A percentile compares a stretch with the other conserved stretches of the same genome.
Conservation (phyloP, 2,797 vertebrate species). For the Leptoclinus maculatus region DNA sequence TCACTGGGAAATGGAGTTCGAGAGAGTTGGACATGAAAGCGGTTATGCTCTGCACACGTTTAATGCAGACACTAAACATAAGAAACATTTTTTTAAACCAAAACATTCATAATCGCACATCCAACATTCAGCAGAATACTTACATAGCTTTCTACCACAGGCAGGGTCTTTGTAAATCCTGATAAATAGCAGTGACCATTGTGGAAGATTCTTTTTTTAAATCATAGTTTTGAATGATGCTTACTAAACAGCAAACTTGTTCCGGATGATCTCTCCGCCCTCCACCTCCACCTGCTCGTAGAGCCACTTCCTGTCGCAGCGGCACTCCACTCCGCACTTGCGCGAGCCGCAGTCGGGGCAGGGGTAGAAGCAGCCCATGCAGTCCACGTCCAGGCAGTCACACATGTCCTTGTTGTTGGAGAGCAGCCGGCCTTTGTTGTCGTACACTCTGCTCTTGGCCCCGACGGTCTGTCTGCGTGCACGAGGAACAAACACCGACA, state of each 20-base stretch:
- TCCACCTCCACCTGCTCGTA: slow-evolving; percentile 99
- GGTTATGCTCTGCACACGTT: neutral
- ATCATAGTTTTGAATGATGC: slow-evolving; percentile 1
- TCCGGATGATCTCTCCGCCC: slow-evolving; percentile 95
- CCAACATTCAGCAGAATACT: neutral
- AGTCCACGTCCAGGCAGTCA: slow-evolving; percentile 95
- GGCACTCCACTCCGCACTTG: slow-evolving; percentile 95
- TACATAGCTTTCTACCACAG: neutral
- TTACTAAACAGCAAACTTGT: slow-evolving; percentile 86
- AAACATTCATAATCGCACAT: neutral
- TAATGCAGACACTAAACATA: neutral
- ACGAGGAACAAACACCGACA: neutral
- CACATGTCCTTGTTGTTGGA: slow-evolving; percentile 93
- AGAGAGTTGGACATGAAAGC: no score
- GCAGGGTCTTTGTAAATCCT: slow-evolving; percentile 1
- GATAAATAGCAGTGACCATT: slow-evolving; percentile 4
- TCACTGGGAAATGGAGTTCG: no score
- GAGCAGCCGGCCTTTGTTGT: slow-evolving; percentile 91
- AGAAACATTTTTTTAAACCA: neutral
- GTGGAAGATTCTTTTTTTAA: neutral
- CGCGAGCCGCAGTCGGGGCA: slow-evolving; percentile 92
- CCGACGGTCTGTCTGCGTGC: slow-evolving; percentile 85
- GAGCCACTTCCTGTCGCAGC: slow-evolving; percentile 97
- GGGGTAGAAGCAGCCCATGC: slow-evolving; percentile 97
- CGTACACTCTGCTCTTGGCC: slow-evolving; percentile 94